A percentile compares a stretch with the other conserved stretches of the same genome.
Conservation (phyloP, 2,113 vertebrate genomes). For the Chloropsis cyanopogon region DNA sequence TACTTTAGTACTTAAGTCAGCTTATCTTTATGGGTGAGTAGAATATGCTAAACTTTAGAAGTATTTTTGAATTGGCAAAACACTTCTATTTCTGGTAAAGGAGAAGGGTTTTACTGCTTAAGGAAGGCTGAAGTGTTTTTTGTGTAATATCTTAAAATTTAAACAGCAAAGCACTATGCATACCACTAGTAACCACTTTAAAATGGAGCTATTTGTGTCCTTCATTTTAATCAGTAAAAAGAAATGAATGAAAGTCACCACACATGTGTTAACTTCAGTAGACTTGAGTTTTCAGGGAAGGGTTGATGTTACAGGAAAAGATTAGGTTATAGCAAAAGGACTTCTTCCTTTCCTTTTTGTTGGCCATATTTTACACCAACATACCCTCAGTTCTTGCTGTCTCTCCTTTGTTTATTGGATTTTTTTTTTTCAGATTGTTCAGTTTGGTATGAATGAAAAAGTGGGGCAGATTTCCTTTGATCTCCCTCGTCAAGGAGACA, state of each 20-base stretch:
- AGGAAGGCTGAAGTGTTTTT: background rate
- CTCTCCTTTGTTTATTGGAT: background rate
- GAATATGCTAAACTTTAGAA: background rate
- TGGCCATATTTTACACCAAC: background rate
- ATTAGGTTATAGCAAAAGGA: background rate
- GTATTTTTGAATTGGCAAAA: background rate
- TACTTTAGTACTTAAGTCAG: background rate
- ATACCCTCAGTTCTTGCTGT: background rate
- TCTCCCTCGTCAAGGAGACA: slow-evolving; percentile 91
- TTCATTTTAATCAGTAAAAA: background rate
- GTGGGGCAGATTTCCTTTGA: slow-evolving; percentile 98
- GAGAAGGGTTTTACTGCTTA: background rate
- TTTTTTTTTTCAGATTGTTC: slow-evolving; percentile 83
- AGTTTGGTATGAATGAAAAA: slow-evolving; percentile 97
- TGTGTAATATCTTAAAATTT: background rate
- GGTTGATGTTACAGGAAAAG: background rate
- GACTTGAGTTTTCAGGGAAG: background rate
- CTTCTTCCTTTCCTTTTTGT: background rate
- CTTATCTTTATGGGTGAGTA: background rate
- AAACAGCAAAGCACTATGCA: background rate
- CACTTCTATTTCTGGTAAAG: background rate
- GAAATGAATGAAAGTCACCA: background rate
- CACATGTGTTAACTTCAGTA: background rate
- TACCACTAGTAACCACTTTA: background rate
- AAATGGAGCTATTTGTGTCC: background rate